Evolutionary conservation across 2,113 vertebrate species (phyloP).

Genomic region (Limanda limanda): DNA sequence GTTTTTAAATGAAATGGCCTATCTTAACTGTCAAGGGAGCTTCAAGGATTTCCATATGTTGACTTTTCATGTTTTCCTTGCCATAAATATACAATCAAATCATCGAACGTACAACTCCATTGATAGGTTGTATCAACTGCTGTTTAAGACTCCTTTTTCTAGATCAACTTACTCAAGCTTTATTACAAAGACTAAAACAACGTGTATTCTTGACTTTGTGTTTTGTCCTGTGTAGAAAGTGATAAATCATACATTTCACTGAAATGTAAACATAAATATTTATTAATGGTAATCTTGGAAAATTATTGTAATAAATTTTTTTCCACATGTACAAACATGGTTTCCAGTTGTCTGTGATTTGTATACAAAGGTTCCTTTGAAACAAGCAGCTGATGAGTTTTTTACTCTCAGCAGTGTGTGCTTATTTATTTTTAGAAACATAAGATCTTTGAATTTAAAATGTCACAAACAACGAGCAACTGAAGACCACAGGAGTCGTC

Average conservation of each 20-base stretch:
- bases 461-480: background rate
- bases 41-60: conserved; percentile 71
- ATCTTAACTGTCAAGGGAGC: conserved; percentile 77
- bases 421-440: too few species aligned
- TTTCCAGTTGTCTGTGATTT: conserved; percentile 5
- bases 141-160: conserved; percentile 82
- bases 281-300: conserved; percentile 81
- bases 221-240: conserved; percentile 82
- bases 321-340: conserved; percentile 57
- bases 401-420: background rate
- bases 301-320: conserved; percentile 78
- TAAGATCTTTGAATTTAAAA: too few species aligned
- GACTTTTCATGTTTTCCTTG: conserved; percentile 70
- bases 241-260: conserved; percentile 82
- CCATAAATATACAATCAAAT: conserved; percentile 73
- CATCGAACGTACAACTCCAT: conserved; percentile 75
- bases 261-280: conserved; percentile 85
- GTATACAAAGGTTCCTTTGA: background rate
- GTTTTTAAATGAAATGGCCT: conserved; percentile 80
- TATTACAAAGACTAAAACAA: conserved; percentile 81
- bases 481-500: background rate
- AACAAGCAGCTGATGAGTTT: background rate
- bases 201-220: conserved; percentile 81
- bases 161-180: conserved; percentile 81
- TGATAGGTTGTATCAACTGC: conserved; percentile 81